Evolutionary conservation across 2,888 invertebrate genomes (phyloP).

Genomic region (Elgonia sp.): DNA sequence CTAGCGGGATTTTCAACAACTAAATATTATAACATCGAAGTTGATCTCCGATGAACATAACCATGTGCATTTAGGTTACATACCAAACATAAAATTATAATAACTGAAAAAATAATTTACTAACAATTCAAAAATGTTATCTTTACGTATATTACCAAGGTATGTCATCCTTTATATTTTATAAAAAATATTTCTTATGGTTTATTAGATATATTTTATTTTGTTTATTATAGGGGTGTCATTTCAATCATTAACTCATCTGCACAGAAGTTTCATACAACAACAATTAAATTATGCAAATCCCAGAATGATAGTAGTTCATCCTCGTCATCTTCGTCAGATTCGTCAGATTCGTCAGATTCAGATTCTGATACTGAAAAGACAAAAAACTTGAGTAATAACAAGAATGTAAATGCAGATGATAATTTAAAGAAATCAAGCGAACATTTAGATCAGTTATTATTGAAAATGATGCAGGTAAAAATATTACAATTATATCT

Average conservation of each 20-base stretch:
- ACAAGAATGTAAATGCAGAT: not conserved
- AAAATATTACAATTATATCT: not conserved
- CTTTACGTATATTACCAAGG: conserved; percentile 46
- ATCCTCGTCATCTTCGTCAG: conserved; percentile 14
- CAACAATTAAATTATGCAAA: conserved; percentile 7
- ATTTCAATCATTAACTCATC: conserved; percentile 21
- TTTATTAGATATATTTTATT: too few relatives aligned
- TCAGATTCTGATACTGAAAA: conserved; percentile 76
- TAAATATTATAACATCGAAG: too few relatives aligned
- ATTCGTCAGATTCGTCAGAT: conserved; percentile 54
- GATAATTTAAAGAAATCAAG: not conserved
- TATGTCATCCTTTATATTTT: not conserved
- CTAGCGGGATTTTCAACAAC: too few relatives aligned
- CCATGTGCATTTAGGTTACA: too few relatives aligned
- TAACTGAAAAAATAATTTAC: not conserved
- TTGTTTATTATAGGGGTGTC: conserved; percentile 14
- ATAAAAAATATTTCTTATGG: too few relatives aligned
- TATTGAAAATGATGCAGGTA: conserved; percentile 73
- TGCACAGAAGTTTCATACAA: conserved; percentile 27
- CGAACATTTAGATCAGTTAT: not conserved
- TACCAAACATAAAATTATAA: too few relatives aligned
- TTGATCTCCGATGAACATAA: too few relatives aligned
- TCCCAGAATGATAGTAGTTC: conserved; percentile 12
- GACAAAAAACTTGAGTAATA: not conserved
- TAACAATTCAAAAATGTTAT: conserved; percentile 26